These are phyloP conservation scores for Sinopyrophorus schimmeli DNA, from an alignment of 2,888 invertebrate species.

Conservation along the genomic window DNA sequence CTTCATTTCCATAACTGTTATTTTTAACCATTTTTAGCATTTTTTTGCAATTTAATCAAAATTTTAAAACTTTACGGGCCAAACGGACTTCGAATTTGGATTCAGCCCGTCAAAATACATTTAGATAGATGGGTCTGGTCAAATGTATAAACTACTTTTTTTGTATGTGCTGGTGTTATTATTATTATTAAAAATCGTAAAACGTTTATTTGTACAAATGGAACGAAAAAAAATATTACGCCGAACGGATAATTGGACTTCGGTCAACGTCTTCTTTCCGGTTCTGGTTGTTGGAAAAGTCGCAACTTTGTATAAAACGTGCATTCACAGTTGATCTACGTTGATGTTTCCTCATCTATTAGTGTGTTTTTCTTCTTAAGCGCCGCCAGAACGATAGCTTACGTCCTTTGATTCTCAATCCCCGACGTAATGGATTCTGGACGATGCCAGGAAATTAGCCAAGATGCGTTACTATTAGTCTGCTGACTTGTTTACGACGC, in stretches of 20 bases:
- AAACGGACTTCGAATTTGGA: too few species aligned
- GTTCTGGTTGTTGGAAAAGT: background rate
- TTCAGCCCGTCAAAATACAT: too few species aligned
- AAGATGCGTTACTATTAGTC: constrained; percentile 24
- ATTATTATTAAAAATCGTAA: too few species aligned
- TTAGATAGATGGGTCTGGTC: too few species aligned
- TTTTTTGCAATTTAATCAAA: too few species aligned
- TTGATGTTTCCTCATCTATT: constrained; percentile 15
- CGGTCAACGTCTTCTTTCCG: constrained; percentile 10
- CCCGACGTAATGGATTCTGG: constrained; percentile 15
- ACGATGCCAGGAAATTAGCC: constrained; percentile 24
- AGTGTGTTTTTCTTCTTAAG: constrained; percentile 15
- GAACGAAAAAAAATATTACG: background rate
- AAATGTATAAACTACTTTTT: too few species aligned
- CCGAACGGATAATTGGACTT: constrained; percentile 5
- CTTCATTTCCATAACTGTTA: too few species aligned
- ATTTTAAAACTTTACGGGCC: too few species aligned
- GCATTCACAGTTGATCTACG: constrained; percentile 18
- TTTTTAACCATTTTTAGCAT: too few species aligned
- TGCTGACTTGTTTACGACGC: constrained; percentile 21
- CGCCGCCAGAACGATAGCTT: constrained; percentile 10
- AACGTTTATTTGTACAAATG: background rate
- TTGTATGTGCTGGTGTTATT: too few species aligned
- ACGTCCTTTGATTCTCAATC: constrained; percentile 10
- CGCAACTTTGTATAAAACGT: constrained; percentile 15